Conservation (phyloP, 2,797 vertebrate species). For the Rhabdomys pumilio region DNA sequence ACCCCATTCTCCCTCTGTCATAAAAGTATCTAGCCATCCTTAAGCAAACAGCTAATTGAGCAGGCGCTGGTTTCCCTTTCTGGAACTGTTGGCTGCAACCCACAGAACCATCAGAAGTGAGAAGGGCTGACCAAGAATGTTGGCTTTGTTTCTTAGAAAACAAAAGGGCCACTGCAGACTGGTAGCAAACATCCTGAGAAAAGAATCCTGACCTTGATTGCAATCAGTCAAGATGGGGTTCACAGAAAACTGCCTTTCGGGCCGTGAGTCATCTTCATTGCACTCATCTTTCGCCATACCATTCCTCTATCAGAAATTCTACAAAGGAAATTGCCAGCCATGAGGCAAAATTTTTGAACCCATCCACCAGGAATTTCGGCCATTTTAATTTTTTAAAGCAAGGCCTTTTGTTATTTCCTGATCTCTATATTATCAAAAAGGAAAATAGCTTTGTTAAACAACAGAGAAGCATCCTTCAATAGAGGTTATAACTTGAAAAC, state of each 20-base stretch:
- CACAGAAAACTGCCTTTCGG: slow-evolving; percentile 65
- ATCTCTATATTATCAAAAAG: background rate
- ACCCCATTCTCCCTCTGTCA: background rate
- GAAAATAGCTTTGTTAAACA: background rate
- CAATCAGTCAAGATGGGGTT: slow-evolving; percentile 72
- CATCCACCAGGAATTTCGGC: slow-evolving; percentile 17
- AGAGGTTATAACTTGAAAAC: background rate
- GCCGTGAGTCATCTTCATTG: slow-evolving; percentile 42
- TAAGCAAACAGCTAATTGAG: background rate
- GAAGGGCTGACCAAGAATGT: slow-evolving; percentile 37
- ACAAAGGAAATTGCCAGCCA: slow-evolving; percentile 11
- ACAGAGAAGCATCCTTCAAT: slow-evolving; percentile 1
- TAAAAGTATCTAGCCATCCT: slow-evolving; percentile 2
- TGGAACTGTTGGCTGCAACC: background rate
- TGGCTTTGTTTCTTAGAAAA: slow-evolving; percentile 67
- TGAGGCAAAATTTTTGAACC: slow-evolving; percentile 45
- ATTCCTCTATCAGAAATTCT: slow-evolving; percentile 65
- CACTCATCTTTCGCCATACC: background rate
- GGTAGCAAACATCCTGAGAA: slow-evolving; percentile 46
- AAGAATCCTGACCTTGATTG: slow-evolving; percentile 68
- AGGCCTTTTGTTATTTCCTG: background rate
- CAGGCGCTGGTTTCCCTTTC: background rate
- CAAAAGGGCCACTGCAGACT: slow-evolving; percentile 65
- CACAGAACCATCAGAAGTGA: slow-evolving; percentile 32
- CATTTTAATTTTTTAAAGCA: background rate